A percentile compares a stretch with the other conserved stretches of the same genome.
Conservation (phyloP, 2,888 invertebrate species). For the Deilephila porcellus region DNA sequence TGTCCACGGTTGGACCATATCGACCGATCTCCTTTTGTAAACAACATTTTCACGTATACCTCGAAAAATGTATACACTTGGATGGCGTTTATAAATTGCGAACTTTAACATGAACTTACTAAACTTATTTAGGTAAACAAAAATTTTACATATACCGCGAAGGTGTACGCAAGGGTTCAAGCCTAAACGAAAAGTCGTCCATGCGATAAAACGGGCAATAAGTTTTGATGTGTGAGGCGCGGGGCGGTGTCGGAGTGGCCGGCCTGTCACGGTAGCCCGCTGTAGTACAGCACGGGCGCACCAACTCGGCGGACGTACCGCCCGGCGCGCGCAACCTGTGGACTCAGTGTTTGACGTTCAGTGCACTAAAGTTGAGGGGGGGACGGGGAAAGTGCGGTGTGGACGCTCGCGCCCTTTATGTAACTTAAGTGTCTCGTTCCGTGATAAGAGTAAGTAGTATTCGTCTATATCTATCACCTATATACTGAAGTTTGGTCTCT, state of each 20-base stretch:
- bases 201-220: slow-evolving; percentile 68
- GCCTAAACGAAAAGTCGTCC: slow-evolving; percentile 66
- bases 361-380: slow-evolving; percentile 56
- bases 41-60: too few species aligned
- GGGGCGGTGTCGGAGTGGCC: slow-evolving; percentile 23
- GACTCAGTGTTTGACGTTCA: slow-evolving; percentile 51
- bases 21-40: too few species aligned
- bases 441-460: slow-evolving; percentile 77
- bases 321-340: slow-evolving; percentile 68
- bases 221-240: slow-evolving; percentile 49
- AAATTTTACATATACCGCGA: too few species aligned
- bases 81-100: too few species aligned
- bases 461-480: not conserved
- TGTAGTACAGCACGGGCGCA: slow-evolving; percentile 77
- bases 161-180: slow-evolving; percentile 43
- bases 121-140: too few species aligned
- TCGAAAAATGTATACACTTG: too few species aligned
- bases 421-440: slow-evolving; percentile 73
- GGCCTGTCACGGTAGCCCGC: slow-evolving; percentile 45
- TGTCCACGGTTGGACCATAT: too few species aligned
- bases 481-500: not conserved
- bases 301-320: slow-evolving; percentile 66
- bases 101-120: too few species aligned
- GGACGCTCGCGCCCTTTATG: slow-evolving; percentile 64
- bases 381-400: slow-evolving; percentile 65